Evolutionary conservation across 2,888 invertebrate species (phyloP).

Genomic region (Acanthosoma haemorrhoidale): DNA sequence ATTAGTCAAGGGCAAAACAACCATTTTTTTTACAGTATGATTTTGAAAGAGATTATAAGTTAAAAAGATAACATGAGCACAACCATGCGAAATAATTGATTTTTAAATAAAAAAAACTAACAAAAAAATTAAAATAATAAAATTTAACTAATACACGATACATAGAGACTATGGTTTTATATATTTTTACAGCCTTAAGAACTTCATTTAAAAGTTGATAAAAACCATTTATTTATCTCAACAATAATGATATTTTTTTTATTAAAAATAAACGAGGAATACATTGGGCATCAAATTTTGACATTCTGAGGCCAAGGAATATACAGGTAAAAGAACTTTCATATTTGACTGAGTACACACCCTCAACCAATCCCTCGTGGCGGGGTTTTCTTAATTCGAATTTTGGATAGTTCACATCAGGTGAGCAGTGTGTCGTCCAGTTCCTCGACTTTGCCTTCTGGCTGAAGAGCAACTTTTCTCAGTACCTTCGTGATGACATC

Average conservation of each 20-base stretch:
- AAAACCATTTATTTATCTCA: neutral
- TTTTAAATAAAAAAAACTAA: no score
- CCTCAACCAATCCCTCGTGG: slow-evolving; percentile 21
- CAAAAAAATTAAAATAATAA: no score
- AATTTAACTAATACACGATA: neutral
- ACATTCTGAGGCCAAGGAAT: slow-evolving; percentile 5
- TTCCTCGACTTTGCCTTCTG: slow-evolving; percentile 83
- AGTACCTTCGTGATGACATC: slow-evolving; percentile 87
- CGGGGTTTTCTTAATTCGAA: slow-evolving; percentile 5
- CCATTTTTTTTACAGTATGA: no score
- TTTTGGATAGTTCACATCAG: slow-evolving; percentile 34
- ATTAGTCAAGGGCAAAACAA: no score
- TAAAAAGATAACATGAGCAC: no score
- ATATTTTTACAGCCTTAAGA: neutral
- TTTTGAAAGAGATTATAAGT: no score
- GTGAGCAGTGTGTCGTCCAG: slow-evolving; percentile 75
- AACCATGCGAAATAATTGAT: no score
- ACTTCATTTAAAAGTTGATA: neutral
- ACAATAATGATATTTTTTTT: neutral
- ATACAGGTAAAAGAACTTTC: neutral
- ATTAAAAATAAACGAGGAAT: slow-evolving; percentile 6
- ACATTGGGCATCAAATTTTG: neutral
- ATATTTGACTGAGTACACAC: neutral
- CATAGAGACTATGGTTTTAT: no score
- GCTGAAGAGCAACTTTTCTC: slow-evolving; percentile 67